These are phyloP conservation scores for Agrochola litura DNA, from an alignment of 2,888 invertebrate species.

Conservation along the genomic window DNA sequence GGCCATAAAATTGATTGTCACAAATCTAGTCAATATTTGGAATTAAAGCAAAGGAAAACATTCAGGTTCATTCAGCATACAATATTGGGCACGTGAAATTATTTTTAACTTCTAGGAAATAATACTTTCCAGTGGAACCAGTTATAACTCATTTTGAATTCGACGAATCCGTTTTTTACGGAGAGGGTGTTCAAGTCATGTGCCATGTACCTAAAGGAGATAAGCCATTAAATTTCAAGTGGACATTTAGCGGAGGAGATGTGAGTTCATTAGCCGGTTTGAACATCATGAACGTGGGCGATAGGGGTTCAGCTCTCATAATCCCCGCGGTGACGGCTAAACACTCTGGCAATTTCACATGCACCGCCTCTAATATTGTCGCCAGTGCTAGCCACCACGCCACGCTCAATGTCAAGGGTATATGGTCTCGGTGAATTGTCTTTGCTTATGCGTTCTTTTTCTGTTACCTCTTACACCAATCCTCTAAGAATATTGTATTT, in stretches of 20 bases:
- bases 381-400: conserved; percentile 91
- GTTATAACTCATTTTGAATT: conserved; percentile 91
- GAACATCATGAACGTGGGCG: conserved; percentile 92
- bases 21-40: conserved; percentile 14
- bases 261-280: conserved; percentile 90
- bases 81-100: conserved; percentile 13
- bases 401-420: conserved; percentile 92
- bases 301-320: conserved; percentile 92
- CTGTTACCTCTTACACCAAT: conserved; percentile 62
- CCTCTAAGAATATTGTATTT: conserved; percentile 41
- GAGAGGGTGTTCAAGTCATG: conserved; percentile 90
- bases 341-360: conserved; percentile 93
- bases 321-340: conserved; percentile 93
- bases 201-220: conserved; percentile 93
- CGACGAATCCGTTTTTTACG: conserved; percentile 89
- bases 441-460: conserved; percentile 79
- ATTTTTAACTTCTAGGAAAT: conserved; percentile 45
- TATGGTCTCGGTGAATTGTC: conserved; percentile 76
- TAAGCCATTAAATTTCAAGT: conserved; percentile 93
- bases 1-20: conserved; percentile 77
- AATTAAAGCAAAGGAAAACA: conserved; percentile 32
- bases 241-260: conserved; percentile 93
- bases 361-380: conserved; percentile 91
- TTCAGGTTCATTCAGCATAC: neutral
- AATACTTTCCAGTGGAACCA: conserved; percentile 90